Conservation (phyloP, 1,140 invertebrate species). For the Drosophila arizonae region DNA sequence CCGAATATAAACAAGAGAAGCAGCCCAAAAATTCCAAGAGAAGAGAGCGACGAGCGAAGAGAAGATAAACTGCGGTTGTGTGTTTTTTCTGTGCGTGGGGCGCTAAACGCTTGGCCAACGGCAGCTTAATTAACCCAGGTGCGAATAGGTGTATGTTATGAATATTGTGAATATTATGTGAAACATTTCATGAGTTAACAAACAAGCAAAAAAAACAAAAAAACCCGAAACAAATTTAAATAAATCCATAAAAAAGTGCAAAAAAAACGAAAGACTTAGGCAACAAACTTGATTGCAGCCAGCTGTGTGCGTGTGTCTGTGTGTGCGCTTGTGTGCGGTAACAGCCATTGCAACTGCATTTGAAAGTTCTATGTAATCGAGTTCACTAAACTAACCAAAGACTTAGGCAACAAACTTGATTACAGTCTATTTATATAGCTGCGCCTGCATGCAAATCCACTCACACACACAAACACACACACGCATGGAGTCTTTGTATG, state of each 20-base stretch:
- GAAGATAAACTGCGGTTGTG: constrained; percentile 1
- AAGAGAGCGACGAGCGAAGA: neutral
- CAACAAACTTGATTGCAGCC: constrained; percentile 19
- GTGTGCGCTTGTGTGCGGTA: neutral
- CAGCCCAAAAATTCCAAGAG: neutral
- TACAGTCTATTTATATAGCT: neutral
- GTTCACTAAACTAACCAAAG: constrained; percentile 4
- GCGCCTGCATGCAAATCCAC: neutral
- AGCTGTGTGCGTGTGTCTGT: neutral
- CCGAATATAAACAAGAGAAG: constrained; percentile 1
- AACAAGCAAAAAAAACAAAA: constrained; percentile 9
- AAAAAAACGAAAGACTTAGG: constrained; percentile 30
- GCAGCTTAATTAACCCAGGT: constrained; percentile 62
- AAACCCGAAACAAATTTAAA: constrained; percentile 3
- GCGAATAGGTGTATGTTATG: constrained; percentile 42
- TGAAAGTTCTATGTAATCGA: constrained; percentile 11
- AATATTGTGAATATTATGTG: constrained; percentile 49
- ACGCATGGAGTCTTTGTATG: neutral
- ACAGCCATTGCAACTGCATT: constrained; percentile 3
- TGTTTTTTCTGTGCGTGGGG: constrained; percentile 31
- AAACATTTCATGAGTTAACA: constrained; percentile 18
- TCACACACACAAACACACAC: too few relatives aligned
- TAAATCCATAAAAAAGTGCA: neutral
- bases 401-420: constrained; percentile 26
- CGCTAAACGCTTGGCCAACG: constrained; percentile 48